Evolutionary conservation across 2,888 invertebrate genomes (phyloP), one percentile per base, ranked within the genome.

Genomic region (Oxyteleia sp.): DNA sequence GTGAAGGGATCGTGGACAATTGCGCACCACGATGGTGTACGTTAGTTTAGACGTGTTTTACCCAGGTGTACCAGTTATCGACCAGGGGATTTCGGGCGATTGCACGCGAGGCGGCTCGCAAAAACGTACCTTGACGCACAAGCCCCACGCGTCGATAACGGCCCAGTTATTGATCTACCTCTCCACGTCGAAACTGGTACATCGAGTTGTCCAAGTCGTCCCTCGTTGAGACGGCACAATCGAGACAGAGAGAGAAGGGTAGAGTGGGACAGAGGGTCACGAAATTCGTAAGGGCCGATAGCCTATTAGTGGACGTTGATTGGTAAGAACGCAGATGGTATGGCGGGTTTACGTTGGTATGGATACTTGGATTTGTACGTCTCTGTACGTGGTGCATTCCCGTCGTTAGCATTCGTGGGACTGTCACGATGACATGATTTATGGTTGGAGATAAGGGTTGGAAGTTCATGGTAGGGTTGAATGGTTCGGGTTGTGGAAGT

Each of bases 121-220:
- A 29, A 69, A 57, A 78, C 68, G 47, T 78, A 69, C 82, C 53
- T 72, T 71, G 69, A 81, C 85, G 71, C 69, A 74, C 49, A 43
- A 75, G 53, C 61, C 63, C 43, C 32, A 43, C 55, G 68, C 71
- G 78, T 78, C 84, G 63, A 84, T 84, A 84, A 63, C 64, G 74
- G 71, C 83, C 63, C 76, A 76, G 79, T 85, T 86, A 86, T 85
- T 86, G 86, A 86, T 85, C 86, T 79, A 53, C 72, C 45, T 75
- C 53, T 66, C 59, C 71, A 23, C 76, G 76, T 72, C 47, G 49
- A 74, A 79, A 78, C 66, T 76, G 82, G 71, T 78, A 82, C 76
- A 74, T 49, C 59, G 61, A 82, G 47, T 71, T 43, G 69, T 41
- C 43, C 59, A n/a, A 72, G 49, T 41, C 47, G 49, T 51, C 68